Evolutionary conservation across 2,797 vertebrate genomes (phyloP).

Genomic region (Paguma larvata): DNA sequence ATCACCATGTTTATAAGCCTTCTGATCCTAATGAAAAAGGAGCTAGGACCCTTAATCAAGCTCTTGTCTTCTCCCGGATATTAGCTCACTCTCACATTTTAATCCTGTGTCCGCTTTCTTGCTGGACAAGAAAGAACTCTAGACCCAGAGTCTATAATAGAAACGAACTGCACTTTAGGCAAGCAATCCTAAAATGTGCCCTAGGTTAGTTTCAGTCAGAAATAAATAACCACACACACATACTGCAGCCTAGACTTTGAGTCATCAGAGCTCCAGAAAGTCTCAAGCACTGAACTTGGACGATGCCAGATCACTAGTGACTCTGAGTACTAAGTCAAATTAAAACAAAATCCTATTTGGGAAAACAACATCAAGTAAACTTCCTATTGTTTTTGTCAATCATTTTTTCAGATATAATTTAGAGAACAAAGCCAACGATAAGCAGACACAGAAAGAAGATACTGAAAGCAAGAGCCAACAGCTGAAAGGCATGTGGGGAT

Average conservation of each 20-base stretch:
- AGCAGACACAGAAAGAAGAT: neutral
- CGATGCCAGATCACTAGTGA: neutral
- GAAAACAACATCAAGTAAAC: neutral
- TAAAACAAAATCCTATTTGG: neutral
- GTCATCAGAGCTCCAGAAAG: neutral
- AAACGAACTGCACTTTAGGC: neutral
- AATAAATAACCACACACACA: neutral
- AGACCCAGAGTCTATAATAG: no score
- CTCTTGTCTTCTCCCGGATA: no score
- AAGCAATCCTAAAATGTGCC: neutral
- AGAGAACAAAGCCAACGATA: neutral
- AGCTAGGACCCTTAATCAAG: no score
- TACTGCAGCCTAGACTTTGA: neutral
- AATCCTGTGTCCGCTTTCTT: no score
- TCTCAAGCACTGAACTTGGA: neutral
- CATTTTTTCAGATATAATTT: neutral
- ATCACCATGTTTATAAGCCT: no score
- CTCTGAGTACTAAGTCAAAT: neutral
- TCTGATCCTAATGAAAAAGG: no score
- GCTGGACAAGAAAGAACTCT: no score
- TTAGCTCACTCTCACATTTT: no score
- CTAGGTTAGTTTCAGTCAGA: neutral
- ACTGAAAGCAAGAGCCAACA: neutral
- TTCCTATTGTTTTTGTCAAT: neutral
- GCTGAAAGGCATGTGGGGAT: neutral